Base-by-base conservation (phyloP, 2,113 vertebrate genomes). In the Notarius lentiginosus region DNA sequence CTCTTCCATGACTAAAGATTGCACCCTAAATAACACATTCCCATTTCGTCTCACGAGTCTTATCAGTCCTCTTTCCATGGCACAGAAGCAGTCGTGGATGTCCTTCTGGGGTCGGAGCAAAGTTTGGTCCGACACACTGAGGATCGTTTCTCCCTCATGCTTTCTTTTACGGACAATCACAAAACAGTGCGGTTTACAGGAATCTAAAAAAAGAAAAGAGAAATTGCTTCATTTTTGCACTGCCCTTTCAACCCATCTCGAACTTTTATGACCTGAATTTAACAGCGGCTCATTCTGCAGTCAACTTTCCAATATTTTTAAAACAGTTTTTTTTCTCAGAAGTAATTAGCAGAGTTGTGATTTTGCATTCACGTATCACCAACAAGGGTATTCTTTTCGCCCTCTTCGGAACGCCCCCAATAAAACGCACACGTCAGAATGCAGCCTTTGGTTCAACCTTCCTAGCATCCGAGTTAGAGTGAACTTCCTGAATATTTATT, bases 111-210 rank as follows among this genome's bases (percentile, higher is more conserved):
- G 58, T 14, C 3, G 1, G 58, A 27, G 51, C n/a, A 77, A 55
- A 75, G 53, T 55, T n/a, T 24, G 49, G 47, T 41, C 63, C 75
- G 49, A 86, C 56, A 2, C 0, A 14, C 49, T 84, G 70, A 87
- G 83, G 14, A 66, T 83, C 63, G 79, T 87, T 51, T 65, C 18
- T 70, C 53, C 11, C 30, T 60, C 63, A 22, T 83, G 68, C 83
- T 85, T 88, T 89, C 73, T 63, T 83, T 18, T 27, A 15, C 55
- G 7, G 63, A 88, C 91, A 91, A 87, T 91, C 85, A 89, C 85
- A 83, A 60, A 17, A 86, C 70, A 76, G 20, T 51, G 87, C 70
- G 68, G 24, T 51, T n/a, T 80, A 88, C 77, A 88, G 79, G 49
- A 84, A 66, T 56, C 68, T 85, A 12, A 27, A 66, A 60, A n/a